Conservation (phyloP, 2,888 invertebrate genomes). For the Andricus curvator region DNA sequence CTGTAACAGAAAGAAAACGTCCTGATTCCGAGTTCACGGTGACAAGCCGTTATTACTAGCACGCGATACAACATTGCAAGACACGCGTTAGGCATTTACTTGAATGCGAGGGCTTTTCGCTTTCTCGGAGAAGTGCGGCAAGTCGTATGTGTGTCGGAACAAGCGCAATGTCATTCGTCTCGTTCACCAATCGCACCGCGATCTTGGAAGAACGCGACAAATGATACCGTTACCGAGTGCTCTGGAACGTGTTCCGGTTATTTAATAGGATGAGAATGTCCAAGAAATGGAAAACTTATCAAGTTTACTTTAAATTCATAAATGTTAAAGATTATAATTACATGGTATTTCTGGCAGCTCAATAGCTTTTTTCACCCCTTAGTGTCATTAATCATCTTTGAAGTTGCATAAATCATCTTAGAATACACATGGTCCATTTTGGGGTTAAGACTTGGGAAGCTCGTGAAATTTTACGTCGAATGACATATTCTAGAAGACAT, state of each 20-base stretch:
- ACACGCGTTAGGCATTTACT: constrained; percentile 11
- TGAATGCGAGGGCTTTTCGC: constrained; percentile 54
- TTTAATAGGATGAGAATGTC: background rate
- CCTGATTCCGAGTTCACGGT: constrained; percentile 35
- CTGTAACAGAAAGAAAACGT: constrained; percentile 61
- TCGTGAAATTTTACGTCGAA: too few relatives aligned
- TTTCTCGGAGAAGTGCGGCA: constrained; percentile 57
- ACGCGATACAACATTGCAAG: constrained; percentile 1
- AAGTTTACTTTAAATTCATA: background rate
- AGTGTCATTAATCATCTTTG: too few relatives aligned
- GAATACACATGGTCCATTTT: too few relatives aligned
- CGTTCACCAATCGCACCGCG: constrained; percentile 46
- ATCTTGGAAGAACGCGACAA: constrained; percentile 59
- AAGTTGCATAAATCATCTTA: too few relatives aligned
- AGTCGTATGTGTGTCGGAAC: constrained; percentile 56
- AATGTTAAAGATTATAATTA: too few relatives aligned
- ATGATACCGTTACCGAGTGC: constrained; percentile 59
- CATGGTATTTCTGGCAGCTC: too few relatives aligned
- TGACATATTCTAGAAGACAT: too few relatives aligned
- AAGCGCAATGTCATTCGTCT: constrained; percentile 49
- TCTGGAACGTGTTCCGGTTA: constrained; percentile 60
- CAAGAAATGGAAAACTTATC: background rate
- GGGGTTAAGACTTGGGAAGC: too few relatives aligned
- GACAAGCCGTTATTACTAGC: constrained; percentile 30
- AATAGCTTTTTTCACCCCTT: too few relatives aligned